Evolutionary conservation across 2,888 invertebrate genomes (phyloP).

Genomic region (Trilocha varians): DNA sequence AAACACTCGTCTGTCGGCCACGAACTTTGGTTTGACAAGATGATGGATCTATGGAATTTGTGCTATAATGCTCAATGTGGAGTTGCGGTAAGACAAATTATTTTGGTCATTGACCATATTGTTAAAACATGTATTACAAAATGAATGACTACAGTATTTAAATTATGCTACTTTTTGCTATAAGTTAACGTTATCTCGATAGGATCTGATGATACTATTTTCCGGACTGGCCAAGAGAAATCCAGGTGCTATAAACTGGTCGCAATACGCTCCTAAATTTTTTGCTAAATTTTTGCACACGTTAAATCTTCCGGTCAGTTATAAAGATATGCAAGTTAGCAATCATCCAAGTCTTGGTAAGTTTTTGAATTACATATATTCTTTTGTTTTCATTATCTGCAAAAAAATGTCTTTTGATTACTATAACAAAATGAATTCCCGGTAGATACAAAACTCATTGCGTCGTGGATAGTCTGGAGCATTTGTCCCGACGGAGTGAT

Average conservation of each 20-base stretch:
- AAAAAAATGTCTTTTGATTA: too few species aligned
- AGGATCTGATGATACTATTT: slow-evolving; percentile 82
- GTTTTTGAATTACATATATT: slow-evolving; percentile 15
- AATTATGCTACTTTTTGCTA: too few species aligned
- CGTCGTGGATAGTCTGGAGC: slow-evolving; percentile 74
- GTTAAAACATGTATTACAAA: neutral
- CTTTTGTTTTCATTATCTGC: neutral
- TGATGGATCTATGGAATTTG: slow-evolving; percentile 84
- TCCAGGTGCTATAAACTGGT: slow-evolving; percentile 91
- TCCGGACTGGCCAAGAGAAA: slow-evolving; percentile 81
- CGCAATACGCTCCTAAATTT: slow-evolving; percentile 84
- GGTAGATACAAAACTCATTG: slow-evolving; percentile 60
- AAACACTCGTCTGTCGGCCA: slow-evolving; percentile 77
- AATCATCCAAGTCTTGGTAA: slow-evolving; percentile 70
- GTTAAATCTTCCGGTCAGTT: slow-evolving; percentile 85
- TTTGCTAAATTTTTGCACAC: slow-evolving; percentile 81
- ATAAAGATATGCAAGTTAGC: slow-evolving; percentile 76
- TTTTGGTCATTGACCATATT: neutral
- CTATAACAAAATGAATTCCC: neutral
- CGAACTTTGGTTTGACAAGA: slow-evolving; percentile 85
- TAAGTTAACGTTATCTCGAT: too few species aligned
- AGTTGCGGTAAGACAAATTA: slow-evolving; percentile 49
- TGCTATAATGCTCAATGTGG: slow-evolving; percentile 82
- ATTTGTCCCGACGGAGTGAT: slow-evolving; percentile 79
- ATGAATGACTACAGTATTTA: too few species aligned